A percentile compares a stretch with the other conserved stretches of the same genome.
Conservation (phyloP, 2,113 vertebrate species). For the Oophaga pumilio region DNA sequence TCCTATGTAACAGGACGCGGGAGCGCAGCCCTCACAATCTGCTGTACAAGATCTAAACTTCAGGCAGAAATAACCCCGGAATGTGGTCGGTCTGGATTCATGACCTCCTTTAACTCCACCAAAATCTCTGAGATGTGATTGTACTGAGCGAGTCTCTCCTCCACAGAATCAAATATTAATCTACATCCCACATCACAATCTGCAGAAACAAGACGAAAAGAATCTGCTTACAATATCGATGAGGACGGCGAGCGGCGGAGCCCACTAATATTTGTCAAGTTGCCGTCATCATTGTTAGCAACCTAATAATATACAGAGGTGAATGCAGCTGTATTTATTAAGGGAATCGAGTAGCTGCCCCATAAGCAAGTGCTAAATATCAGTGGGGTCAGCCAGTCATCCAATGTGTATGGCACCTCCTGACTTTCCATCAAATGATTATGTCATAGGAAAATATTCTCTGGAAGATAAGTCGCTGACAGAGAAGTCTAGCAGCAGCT, state of each 20-base stretch:
- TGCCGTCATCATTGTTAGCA: too few relatives aligned
- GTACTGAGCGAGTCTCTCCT: slow-evolving; percentile 2
- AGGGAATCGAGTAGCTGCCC: too few relatives aligned
- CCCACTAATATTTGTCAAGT: neutral
- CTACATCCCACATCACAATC: neutral
- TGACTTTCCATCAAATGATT: too few relatives aligned
- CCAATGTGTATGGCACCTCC: too few relatives aligned
- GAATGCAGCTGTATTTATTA: too few relatives aligned
- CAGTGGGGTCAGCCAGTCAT: too few relatives aligned
- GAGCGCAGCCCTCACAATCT: neutral
- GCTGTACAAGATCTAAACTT: slow-evolving; percentile 5
- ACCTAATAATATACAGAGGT: too few relatives aligned
- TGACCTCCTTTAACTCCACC: slow-evolving; percentile 48
- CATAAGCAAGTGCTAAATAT: too few relatives aligned
- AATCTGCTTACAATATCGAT: slow-evolving; percentile 15
- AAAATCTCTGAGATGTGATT: slow-evolving; percentile 3
- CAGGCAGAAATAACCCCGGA: slow-evolving; percentile 12
- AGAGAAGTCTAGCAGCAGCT: too few relatives aligned
- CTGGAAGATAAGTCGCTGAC: too few relatives aligned
- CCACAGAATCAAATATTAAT: slow-evolving; percentile 24
- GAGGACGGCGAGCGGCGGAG: neutral
- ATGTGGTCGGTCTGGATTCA: slow-evolving; percentile 54
- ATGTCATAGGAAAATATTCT: too few relatives aligned
- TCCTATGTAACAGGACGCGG: neutral
- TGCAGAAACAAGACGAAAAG: slow-evolving; percentile 6